Conservation (phyloP, 23 tunicate genomes). For the Diplosoma virens region DNA sequence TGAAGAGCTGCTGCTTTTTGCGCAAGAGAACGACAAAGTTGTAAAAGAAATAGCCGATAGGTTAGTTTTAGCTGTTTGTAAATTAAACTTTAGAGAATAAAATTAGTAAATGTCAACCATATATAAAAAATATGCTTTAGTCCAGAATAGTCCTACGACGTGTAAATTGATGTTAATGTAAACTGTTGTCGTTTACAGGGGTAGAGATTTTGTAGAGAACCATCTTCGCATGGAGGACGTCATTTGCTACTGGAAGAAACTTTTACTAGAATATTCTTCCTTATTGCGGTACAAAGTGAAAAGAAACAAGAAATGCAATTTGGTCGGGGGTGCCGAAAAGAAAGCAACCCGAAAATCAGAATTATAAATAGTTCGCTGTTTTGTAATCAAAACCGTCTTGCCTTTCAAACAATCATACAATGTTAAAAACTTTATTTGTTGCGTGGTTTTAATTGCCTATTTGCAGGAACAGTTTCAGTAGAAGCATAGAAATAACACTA, state of each 20-base stretch:
- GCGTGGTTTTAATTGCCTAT: no score
- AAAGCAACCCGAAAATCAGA: background rate
- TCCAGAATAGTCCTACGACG: no score
- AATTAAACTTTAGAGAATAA: background rate
- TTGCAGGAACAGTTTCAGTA: no score
- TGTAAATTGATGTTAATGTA: no score
- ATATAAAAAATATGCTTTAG: no score
- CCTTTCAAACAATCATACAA: no score
- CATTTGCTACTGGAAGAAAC: conserved; percentile 69
- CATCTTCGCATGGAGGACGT: conserved; percentile 71
- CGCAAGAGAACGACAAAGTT: conserved; percentile 67
- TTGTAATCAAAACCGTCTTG: no score
- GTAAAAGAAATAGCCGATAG: conserved; percentile 68
- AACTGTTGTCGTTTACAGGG: no score
- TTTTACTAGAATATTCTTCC: conserved; percentile 42
- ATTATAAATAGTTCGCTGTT: background rate
- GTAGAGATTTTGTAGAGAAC: conserved; percentile 47
- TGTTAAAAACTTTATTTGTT: no score
- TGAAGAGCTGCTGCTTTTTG: conserved; percentile 69
- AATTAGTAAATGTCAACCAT: background rate
- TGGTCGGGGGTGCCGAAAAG: background rate
- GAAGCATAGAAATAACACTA: no score
- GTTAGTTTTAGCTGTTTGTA: no score
- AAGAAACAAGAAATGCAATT: conserved; percentile 19
- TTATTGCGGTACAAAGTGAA: conserved; percentile 49